Evolutionary conservation across 2,797 vertebrate species (phyloP).

Genomic region (Poecilia wingei): DNA sequence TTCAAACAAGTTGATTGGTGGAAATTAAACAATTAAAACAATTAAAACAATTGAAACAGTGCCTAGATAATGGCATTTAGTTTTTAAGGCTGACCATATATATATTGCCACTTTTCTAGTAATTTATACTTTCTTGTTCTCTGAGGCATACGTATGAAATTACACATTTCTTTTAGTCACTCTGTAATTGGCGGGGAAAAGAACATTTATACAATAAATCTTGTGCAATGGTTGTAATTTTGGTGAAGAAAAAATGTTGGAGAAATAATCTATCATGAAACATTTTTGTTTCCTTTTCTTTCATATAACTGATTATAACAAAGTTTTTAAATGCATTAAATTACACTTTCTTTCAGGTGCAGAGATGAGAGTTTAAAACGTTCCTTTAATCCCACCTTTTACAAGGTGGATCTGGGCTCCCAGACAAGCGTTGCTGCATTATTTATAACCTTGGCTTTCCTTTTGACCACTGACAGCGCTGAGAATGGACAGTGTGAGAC

Average conservation of each 20-base stretch:
- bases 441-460: slow-evolving; percentile 71
- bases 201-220: neutral
- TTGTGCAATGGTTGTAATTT: neutral
- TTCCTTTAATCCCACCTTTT: slow-evolving; percentile 38
- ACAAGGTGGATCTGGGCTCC: neutral
- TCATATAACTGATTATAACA: neutral
- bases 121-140: neutral
- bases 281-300: neutral
- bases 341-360: neutral
- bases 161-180: neutral
- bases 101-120: neutral
- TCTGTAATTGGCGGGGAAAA: neutral
- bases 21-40: neutral
- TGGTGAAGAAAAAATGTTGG: neutral
- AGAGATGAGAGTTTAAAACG: neutral
- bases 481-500: slow-evolving; percentile 47
- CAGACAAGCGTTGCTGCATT: slow-evolving; percentile 26
- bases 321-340: neutral
- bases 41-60: no score
- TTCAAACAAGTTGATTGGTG: neutral
- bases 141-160: neutral
- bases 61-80: neutral
- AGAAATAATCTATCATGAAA: neutral
- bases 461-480: slow-evolving; percentile 62
- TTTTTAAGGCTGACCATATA: neutral